Conservation (phyloP, 2,113 vertebrate species). For the Pyxicephalus adspersus region DNA sequence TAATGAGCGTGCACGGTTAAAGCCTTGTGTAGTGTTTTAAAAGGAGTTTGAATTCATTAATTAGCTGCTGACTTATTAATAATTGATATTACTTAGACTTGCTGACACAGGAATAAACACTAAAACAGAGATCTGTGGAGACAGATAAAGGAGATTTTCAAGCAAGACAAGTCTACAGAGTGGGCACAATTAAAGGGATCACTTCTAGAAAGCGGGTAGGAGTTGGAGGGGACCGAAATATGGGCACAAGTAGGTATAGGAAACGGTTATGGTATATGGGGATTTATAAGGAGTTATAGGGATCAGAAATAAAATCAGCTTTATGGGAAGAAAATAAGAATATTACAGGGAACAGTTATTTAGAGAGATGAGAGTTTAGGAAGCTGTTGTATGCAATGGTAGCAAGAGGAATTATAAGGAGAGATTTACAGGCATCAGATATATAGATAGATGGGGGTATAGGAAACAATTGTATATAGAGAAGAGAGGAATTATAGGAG, state of each 20-base stretch:
- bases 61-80: slow-evolving; percentile 17
- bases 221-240: neutral
- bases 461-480: neutral
- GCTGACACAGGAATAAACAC: slow-evolving; percentile 19
- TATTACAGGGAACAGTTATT: neutral
- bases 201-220: neutral
- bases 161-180: neutral
- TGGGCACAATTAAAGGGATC: too few relatives aligned
- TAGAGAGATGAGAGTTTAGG: too few relatives aligned
- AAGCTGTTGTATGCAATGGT: too few relatives aligned
- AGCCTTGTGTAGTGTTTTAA: neutral
- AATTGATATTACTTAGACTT: slow-evolving; percentile 10
- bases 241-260: neutral
- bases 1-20: neutral
- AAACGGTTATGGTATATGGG: neutral
- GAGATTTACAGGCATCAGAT: too few relatives aligned
- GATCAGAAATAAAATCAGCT: neutral
- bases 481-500: too few relatives aligned
- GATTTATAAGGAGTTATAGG: too few relatives aligned
- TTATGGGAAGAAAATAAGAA: neutral
- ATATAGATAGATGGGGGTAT: neutral
- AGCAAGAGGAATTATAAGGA: too few relatives aligned
- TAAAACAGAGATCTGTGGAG: slow-evolving; percentile 3
- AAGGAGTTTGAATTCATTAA: slow-evolving; percentile 13
- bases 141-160: neutral